Base-by-base conservation (phyloP, 2,888 invertebrate genomes). In the Apocheima hispidaria region DNA sequence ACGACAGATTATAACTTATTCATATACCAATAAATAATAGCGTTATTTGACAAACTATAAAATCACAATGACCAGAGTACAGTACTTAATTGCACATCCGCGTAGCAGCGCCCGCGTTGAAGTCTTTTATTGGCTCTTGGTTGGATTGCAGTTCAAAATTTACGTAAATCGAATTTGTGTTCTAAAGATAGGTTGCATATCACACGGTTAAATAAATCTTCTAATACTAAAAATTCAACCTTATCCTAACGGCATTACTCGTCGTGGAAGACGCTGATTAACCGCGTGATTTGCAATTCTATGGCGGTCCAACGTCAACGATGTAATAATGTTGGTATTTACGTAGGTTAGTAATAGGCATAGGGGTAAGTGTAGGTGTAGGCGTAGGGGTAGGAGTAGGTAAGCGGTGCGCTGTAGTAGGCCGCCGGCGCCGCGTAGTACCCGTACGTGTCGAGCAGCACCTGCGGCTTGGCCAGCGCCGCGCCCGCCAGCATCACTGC, bases 371-470 rank as follows among this genome's bases (percentile, higher is more conserved):
- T 77, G 64, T 91, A 92, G 0, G 68, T n/a, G 33, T 70, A 69
- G 0, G 88, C 78, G 72, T 91, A 91, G 14, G 88, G 85, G 70
- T 90, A 90, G 1, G 88, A 78, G 71, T 92, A 92, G 0, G 88
- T 75, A 0, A 86, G 69, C 1, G 88, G 86, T 0, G 86, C 69
- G 66, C 84, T 83, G 77, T 89, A 89, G 16, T 91, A 92, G 23
- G 80, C 76, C 2, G 80, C 76, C 2, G 85, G 82, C 0, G 87
- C 73, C 2, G 86, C 77, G 75, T 92, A 89, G 76, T 86, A 87
- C 0, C 87, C 87, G 58, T 90, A 91, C 1, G 71, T 53, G 79
- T 90, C 89, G 30, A 88, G 50, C 53, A 90, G 68, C 60, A 92
- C 79, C 68, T 92, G 92, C 44, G 93, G 92, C 77, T 92, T 92